A percentile compares a stretch with the other conserved stretches of the same genome.
phyloP scores from a whole-genome alignment of 2,888 invertebrate genomes.

The Eupithecia pulchellata region DNA sequence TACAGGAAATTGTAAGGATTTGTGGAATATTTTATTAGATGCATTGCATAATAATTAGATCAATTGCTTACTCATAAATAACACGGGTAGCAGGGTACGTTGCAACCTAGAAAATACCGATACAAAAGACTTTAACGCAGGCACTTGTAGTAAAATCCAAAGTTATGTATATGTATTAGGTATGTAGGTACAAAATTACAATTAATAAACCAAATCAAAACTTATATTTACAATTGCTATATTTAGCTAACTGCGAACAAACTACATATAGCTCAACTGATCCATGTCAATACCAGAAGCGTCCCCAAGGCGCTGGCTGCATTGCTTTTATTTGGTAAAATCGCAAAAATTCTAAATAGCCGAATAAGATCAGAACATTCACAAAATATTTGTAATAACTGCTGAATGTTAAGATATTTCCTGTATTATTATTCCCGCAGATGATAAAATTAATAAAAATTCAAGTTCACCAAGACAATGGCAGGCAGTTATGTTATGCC shows the following conservation, averaged over 20 bases:
- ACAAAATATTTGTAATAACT: not conserved
- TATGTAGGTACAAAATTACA: too few species aligned
- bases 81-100: not conserved
- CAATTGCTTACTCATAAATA: not conserved
- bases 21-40: constrained; percentile 8
- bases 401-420: constrained; percentile 18
- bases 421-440: constrained; percentile 19
- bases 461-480: constrained; percentile 33
- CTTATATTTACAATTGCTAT: too few species aligned
- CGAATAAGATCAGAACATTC: not conserved
- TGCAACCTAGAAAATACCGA: not conserved
- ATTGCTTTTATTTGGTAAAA: too few species aligned
- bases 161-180: too few species aligned
- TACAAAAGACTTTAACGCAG: constrained; percentile 19
- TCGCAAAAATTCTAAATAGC: not conserved
- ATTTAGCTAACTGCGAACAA: too few species aligned
- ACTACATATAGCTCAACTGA: too few species aligned
- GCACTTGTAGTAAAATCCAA: too few species aligned
- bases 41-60: not conserved
- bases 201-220: too few species aligned
- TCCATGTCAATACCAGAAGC: too few species aligned
- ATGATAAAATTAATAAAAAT: constrained; percentile 23
- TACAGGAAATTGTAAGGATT: constrained; percentile 12
- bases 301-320: too few species aligned
- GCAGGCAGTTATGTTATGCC: constrained; percentile 20